These are phyloP conservation scores for Pheosia gnoma DNA, from an alignment of 2,888 invertebrate species.

Conservation along the genomic window DNA sequence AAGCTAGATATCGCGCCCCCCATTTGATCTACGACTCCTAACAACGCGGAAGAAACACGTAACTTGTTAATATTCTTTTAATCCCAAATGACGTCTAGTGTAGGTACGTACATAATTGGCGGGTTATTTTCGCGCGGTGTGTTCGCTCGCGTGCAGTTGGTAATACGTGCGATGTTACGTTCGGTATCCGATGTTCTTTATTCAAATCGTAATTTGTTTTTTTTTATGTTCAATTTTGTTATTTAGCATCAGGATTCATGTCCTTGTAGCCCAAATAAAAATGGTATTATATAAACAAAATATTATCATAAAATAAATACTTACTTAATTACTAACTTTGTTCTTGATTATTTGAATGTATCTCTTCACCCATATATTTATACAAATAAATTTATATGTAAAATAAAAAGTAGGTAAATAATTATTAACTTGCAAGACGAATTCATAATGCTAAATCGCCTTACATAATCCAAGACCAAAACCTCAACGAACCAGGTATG, in stretches of 20 bases:
- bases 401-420: too few relatives aligned
- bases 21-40: conserved; percentile 68
- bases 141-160: conserved; percentile 56
- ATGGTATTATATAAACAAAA: too few relatives aligned
- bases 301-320: too few relatives aligned
- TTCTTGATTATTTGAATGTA: too few relatives aligned
- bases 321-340: too few relatives aligned
- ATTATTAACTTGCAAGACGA: too few relatives aligned
- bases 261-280: too few relatives aligned
- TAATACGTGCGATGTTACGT: conserved; percentile 35
- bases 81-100: conserved; percentile 62
- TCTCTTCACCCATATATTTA: too few relatives aligned
- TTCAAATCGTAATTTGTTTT: conserved; percentile 2
- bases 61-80: conserved; percentile 58
- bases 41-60: conserved; percentile 66
- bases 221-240: neutral
- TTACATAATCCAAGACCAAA: neutral
- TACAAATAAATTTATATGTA: too few relatives aligned
- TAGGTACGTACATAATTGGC: conserved; percentile 37
- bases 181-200: conserved; percentile 14
- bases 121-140: conserved; percentile 44
- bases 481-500: conserved; percentile 1
- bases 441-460: neutral
- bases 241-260: neutral
- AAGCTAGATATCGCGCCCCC: conserved; percentile 72